phyloP scores from a whole-genome alignment of 2,888 invertebrate species.

The Luperina nickerlii region DNA sequence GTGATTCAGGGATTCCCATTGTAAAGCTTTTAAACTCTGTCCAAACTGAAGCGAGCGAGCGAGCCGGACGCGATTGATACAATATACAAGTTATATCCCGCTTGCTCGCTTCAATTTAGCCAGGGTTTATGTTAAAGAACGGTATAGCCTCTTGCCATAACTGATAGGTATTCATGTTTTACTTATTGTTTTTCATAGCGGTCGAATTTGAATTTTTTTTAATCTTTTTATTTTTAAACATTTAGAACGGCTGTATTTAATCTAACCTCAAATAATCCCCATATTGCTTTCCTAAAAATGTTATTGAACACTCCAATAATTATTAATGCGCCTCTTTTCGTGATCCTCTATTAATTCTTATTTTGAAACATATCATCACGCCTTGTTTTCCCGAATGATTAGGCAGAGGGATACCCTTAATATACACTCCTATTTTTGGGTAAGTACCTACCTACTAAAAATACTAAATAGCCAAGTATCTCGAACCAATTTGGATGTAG shows the following conservation, averaged over 20 bases:
- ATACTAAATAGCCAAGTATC: not conserved
- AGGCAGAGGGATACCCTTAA: not conserved
- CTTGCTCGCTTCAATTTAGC: no score
- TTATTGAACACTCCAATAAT: not conserved
- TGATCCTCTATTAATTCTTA: not conserved
- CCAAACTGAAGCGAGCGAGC: not conserved
- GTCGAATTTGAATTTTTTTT: not conserved
- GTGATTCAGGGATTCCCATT: constrained; percentile 14
- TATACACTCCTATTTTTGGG: not conserved
- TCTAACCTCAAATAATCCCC: not conserved
- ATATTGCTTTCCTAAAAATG: not conserved
- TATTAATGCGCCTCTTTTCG: not conserved
- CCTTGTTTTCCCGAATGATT: not conserved
- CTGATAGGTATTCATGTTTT: not conserved
- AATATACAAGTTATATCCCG: not conserved
- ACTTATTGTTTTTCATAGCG: not conserved
- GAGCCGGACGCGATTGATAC: not conserved
- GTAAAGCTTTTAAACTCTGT: not conserved
- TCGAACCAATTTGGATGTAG: not conserved
- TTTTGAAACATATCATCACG: not conserved
- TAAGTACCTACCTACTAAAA: no score
- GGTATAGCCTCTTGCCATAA: not conserved
- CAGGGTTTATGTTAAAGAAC: no score
- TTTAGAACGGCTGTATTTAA: not conserved
- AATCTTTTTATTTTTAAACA: not conserved